A percentile compares a stretch with the other conserved stretches of the same genome.
phyloP scores from a whole-genome alignment of 2,797 vertebrate genomes.

The Valencia hispanica region DNA sequence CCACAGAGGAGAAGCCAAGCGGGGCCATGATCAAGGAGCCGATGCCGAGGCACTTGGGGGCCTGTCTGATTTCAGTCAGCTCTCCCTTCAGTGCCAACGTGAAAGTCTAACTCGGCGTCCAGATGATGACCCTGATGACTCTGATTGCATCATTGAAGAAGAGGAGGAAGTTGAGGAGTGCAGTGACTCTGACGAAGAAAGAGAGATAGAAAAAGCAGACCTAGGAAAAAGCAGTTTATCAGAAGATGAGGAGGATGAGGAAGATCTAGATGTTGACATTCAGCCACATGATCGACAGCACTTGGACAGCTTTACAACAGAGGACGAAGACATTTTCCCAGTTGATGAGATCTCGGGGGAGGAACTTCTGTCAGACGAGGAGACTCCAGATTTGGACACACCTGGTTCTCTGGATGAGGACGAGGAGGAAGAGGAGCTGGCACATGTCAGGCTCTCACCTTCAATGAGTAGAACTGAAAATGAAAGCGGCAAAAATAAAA shows the following conservation, averaged over 20 bases:
- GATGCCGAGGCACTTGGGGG: slow-evolving; percentile 18
- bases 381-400: slow-evolving; percentile 73
- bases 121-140: slow-evolving; percentile 75
- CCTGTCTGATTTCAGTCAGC: slow-evolving; percentile 48
- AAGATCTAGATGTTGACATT: slow-evolving; percentile 68
- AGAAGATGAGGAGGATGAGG: slow-evolving; percentile 77
- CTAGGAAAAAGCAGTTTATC: slow-evolving; percentile 72
- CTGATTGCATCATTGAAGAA: slow-evolving; percentile 84
- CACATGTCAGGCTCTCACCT: slow-evolving; percentile 20
- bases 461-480: slow-evolving; percentile 35
- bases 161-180: slow-evolving; percentile 80
- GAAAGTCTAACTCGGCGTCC: slow-evolving; percentile 18
- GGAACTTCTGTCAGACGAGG: slow-evolving; percentile 85
- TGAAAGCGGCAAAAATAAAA: slow-evolving; percentile 37
- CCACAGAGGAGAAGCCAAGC: slow-evolving; percentile 32
- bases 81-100: slow-evolving; percentile 43
- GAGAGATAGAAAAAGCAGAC: slow-evolving; percentile 73
- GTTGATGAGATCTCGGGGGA: slow-evolving; percentile 83
- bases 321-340: slow-evolving; percentile 81
- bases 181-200: slow-evolving; percentile 82
- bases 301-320: slow-evolving; percentile 72
- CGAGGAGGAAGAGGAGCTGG: slow-evolving; percentile 60
- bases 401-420: slow-evolving; percentile 73
- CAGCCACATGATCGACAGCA: slow-evolving; percentile 60
- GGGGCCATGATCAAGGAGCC: slow-evolving; percentile 23